Conservation (phyloP, 2,797 vertebrate genomes). For the Okamejei kenojei region DNA sequence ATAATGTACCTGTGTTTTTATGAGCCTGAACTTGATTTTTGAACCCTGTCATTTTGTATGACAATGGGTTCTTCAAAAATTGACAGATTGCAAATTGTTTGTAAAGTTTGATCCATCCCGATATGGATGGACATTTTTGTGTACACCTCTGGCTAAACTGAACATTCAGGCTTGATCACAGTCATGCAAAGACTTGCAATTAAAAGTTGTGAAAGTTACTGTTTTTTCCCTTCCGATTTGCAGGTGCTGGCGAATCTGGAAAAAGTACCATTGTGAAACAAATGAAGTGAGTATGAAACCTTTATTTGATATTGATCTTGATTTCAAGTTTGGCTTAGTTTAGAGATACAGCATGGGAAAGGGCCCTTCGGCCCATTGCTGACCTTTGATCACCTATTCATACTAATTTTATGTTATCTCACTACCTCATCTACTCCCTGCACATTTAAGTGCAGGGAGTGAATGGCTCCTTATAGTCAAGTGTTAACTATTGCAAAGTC, state of each 20-base stretch:
- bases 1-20: no score
- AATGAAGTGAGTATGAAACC: slow-evolving; percentile 67
- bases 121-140: neutral
- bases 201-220: neutral
- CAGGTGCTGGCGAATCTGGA: slow-evolving; percentile 74
- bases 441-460: no score
- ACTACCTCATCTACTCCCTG: no score
- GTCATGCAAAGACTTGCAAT: neutral
- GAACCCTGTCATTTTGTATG: neutral
- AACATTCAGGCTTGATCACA: neutral
- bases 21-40: neutral
- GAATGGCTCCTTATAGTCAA: no score
- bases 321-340: neutral
- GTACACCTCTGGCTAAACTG: neutral
- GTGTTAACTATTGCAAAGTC: no score
- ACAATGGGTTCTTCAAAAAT: no score
- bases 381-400: no score
- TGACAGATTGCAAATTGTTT: no score
- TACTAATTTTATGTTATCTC: no score
- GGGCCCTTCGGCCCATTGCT: no score
- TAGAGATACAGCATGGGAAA: no score
- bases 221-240: slow-evolving; percentile 52
- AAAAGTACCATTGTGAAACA: slow-evolving; percentile 80
- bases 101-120: neutral
- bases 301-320: neutral